Evolutionary conservation across 2,888 invertebrate genomes (phyloP), one percentile per base, ranked within the genome.

Genomic region (Lordiphosa fenestrarum): DNA sequence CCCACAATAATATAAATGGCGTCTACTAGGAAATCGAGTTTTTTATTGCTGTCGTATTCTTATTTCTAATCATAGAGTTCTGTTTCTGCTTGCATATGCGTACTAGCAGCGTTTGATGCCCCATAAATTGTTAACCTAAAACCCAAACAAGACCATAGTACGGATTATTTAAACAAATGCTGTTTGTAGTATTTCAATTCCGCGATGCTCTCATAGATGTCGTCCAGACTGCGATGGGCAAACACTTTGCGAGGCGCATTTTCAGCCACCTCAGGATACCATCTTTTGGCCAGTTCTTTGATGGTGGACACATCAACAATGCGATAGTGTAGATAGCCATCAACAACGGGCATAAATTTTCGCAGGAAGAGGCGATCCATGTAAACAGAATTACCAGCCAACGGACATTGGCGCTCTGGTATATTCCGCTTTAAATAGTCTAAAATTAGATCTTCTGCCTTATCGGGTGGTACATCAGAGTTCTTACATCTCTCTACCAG

Each of bases 221-320:
- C 98, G 78, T 93, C 92, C n/a, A 95, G 78, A 10, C 94, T 93
- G 70, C 96, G 91, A 85, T 97, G 96, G 0, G 88, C 77, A n/a
- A 92, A 91, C 47, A 86, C 89, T 83, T 96, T 96, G 44, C 87
- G 86, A 0, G 95, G 95, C 49, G 90, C 89, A n/a, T 81, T 85
- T 10, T 90, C 88, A 73, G 89, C 92, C 7, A 93, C 87, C 13
- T 91, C 90, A 2, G 92, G 92, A 88, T 93, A 93, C 98, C 98
- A 98, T 12, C 95, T 89, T 69, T 91, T 92, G 9, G 91, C 92
- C 51, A 98, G 87, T 89, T 98, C 98, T 88, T 98, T 98, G 13
- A 99, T 90, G 0, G 95, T 93, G 35, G 95, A 96, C 2, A 98
- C 97, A 91, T 99, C 99, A 66, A 99, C 93, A 41, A 96, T 94